Percentiles rank a stretch among this genome's conserved stretches.
Evolutionary conservation across 2,113 vertebrate genomes (phyloP).

Genomic region (Gallinago undulata): DNA sequence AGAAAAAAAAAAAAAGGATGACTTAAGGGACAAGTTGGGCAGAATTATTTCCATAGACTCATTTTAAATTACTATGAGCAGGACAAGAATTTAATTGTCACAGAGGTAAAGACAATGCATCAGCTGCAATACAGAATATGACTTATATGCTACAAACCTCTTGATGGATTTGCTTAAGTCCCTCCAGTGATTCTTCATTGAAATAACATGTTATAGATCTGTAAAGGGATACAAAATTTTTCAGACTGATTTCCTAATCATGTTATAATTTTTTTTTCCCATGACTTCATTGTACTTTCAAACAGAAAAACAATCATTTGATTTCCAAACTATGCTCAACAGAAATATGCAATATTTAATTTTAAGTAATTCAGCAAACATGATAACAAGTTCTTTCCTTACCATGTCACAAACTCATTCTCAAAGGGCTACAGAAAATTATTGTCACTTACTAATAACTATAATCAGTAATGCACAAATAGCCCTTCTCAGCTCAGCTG

Average conservation of each 20-base stretch:
- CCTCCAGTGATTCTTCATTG: constrained; percentile 72
- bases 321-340: not conserved
- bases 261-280: not conserved
- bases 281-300: not conserved
- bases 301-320: not conserved
- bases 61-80: not conserved
- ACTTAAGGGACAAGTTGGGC: not conserved
- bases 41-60: not conserved
- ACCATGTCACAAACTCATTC: not conserved
- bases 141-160: constrained; percentile 72
- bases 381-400: not conserved
- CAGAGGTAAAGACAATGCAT: not conserved
- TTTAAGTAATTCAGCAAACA: not conserved
- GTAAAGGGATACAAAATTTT: not conserved
- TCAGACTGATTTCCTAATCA: not conserved
- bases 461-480: not conserved
- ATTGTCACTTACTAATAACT: not conserved
- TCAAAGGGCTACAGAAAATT: not conserved
- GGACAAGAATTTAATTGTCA: not conserved
- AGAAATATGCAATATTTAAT: not conserved
- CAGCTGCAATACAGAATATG: not conserved
- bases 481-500: not conserved
- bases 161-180: constrained; percentile 86
- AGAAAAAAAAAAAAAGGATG: not conserved
- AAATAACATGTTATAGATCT: constrained; percentile 80